Base-by-base conservation (phyloP, 2,888 invertebrate species). In the Carabus problematicus region DNA sequence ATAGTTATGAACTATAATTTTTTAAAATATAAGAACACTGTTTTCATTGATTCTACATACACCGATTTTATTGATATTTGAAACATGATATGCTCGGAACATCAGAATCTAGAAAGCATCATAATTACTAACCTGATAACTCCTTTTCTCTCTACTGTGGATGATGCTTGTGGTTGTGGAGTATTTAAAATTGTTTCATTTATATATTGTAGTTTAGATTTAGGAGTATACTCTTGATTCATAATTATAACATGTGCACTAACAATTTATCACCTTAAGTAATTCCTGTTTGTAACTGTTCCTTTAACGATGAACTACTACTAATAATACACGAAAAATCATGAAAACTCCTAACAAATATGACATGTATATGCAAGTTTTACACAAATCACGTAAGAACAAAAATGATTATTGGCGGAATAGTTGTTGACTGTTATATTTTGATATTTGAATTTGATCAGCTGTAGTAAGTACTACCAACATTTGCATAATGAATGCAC, bases 151-250 rank as follows among this genome's bases (percentile, higher is more conserved):
- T 78, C 77, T 29, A 80, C 79, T 16, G 84, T 84, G 3, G 84
- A 84, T 14, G 79, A 77, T 45, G 82, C 83, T 72, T 80, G 80
- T 7, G 84, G 84, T 72, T 77, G 72, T 39, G 83, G 82, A 14
- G 82, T 83, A 61, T 73, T 76, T 70, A 78, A 66, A 43, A 81
- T 70, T 9, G 80, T 80, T 61, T 75, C 70, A 71, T 79, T 76
- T 40, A 74, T 74, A 59, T 77, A 75, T 64, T 76, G 73, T 3
- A 66, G 40, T 14, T n/a, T 54, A 4, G 64, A 47, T 58, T 45
- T 56, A 54, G 63, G 52, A 8, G 12, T 52, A 52, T 12, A 7
- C 18, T 52, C 18, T 14, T 1, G 18, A 52, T 52, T 19, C 52
- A 52, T 52, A 29, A 29, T 29, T 29, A 3, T 29, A 29, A 29